Base-by-base conservation (phyloP, 1,140 invertebrate genomes). In the Cecropterus lyciades region DNA sequence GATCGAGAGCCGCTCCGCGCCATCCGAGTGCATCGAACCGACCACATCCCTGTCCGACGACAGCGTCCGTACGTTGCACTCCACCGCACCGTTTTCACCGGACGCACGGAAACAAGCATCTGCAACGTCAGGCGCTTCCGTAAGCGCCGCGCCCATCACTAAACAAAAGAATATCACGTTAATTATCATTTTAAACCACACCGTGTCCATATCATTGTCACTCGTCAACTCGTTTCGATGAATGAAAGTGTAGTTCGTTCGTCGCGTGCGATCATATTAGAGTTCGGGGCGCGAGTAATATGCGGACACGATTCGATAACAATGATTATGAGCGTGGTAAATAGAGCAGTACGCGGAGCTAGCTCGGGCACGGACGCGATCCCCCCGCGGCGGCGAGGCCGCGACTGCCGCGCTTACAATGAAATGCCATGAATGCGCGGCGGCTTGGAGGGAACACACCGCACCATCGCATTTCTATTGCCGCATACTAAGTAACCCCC, bases 11-110 rank as follows among this genome's bases (percentile, higher is more conserved):
- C 79, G 80, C 73, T 79, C 79, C 77, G 94, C 94, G 56, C 94
- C 93, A 11, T 96, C 95, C 46, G 95, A 95, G 65, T 94, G 93
- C 72, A 94, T 93, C 72, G 95, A 86, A 81, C 93, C 92, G 71
- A 88, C 77, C n/a, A 88, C 84, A 42, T 90, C 79, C 56, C 80
- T 75, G 77, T 90, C 87, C 62, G 86, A 80, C 67, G 93, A 93
- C 79, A 94, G 76, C 56, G 91, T 87, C 65, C 92, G 91, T 64
- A 94, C 91, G 60, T 93, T 92, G 87, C 93, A 94, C 83, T 93
- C 92, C 83, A 94, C 91, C 62, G 65, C 60, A 77, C 80, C 79
- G 70, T 79, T 80, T 75, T 80, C 93, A 81, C 95, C 96, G 57
- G 94, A 92, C 59, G 95, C 95, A 57, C 94, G 95, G 51, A 94